A percentile compares a stretch with the other conserved stretches of the same genome.
Evolutionary conservation across 2,113 vertebrate species (phyloP).

Genomic region (Cryptoleucopteryx plumbea): DNA sequence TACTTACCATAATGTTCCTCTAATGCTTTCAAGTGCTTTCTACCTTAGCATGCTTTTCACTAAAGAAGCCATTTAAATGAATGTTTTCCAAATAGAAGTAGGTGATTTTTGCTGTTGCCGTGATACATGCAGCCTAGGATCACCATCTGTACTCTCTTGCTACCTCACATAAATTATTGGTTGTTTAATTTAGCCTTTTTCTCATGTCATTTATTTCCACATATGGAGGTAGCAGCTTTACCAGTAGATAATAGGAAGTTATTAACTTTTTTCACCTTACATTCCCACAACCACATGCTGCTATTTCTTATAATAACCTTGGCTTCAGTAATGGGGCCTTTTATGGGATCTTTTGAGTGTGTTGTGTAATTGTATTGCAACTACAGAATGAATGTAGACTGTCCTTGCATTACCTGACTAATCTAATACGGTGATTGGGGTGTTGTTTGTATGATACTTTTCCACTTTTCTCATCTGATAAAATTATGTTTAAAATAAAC

Average conservation of each 20-base stretch:
- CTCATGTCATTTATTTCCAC: constrained; percentile 10
- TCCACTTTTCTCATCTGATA: neutral
- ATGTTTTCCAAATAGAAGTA: neutral
- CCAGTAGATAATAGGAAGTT: constrained; percentile 49
- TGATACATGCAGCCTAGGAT: neutral
- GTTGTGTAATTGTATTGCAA: neutral
- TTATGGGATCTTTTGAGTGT: neutral
- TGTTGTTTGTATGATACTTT: neutral
- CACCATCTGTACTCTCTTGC: constrained; percentile 8
- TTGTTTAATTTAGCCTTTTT: constrained; percentile 35
- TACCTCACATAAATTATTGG: constrained; percentile 1
- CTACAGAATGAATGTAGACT: neutral
- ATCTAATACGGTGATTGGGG: neutral
- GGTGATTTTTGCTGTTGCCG: neutral
- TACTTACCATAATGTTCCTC: neutral
- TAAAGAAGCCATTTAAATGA: neutral
- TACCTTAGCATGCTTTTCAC: neutral
- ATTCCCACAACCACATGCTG: constrained; percentile 15
- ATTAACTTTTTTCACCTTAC: constrained; percentile 56
- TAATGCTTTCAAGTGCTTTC: neutral
- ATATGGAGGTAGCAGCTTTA: neutral
- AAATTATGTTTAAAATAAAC: neutral
- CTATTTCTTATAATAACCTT: constrained; percentile 45
- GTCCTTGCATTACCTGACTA: neutral
- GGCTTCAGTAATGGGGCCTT: neutral